A percentile compares a stretch with the other conserved stretches of the same genome.
These are phyloP conservation scores for Galleria mellonella DNA, from an alignment of 1,140 invertebrate species.

Conservation along the genomic window DNA sequence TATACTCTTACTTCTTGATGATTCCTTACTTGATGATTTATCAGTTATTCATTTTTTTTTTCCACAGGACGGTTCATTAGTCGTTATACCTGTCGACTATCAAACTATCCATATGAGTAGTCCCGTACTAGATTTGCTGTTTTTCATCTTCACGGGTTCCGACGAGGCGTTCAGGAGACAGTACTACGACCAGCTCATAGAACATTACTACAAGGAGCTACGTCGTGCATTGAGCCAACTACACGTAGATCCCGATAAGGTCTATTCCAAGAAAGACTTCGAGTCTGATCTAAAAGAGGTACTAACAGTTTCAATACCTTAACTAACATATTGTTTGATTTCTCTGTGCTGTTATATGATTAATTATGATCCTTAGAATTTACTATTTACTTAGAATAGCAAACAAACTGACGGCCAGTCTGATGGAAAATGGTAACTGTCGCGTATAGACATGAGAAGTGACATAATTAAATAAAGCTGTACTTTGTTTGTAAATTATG, in stretches of 20 bases:
- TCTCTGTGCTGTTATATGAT: too few species aligned
- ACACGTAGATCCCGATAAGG: conserved; percentile 9
- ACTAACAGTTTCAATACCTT: background rate
- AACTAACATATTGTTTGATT: too few species aligned
- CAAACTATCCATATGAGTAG: conserved; percentile 60
- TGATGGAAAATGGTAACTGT: too few species aligned
- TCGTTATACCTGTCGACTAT: conserved; percentile 63
- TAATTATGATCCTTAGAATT: too few species aligned
- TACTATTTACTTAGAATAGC: too few species aligned
- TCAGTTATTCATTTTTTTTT: too few species aligned
- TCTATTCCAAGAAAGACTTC: conserved; percentile 20
- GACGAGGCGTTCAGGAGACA: conserved; percentile 40
- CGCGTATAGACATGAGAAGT: too few species aligned
- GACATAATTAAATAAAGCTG: too few species aligned
- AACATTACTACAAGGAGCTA: conserved; percentile 61
- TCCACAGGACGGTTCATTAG: conserved; percentile 20
- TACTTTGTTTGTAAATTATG: too few species aligned
- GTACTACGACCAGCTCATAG: conserved; percentile 53
- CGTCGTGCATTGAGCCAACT: conserved; percentile 4
- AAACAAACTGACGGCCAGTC: too few species aligned
- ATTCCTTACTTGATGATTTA: too few species aligned
- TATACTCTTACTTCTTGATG: too few species aligned
- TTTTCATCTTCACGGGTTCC: conserved; percentile 67
- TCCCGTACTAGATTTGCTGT: conserved; percentile 59
- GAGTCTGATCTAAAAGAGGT: conserved; percentile 22